A percentile compares a stretch with the other conserved stretches of the same genome.
These are phyloP conservation scores for Indicator maculatus DNA, from an alignment of 2,113 vertebrate species.

Conservation along the genomic window DNA sequence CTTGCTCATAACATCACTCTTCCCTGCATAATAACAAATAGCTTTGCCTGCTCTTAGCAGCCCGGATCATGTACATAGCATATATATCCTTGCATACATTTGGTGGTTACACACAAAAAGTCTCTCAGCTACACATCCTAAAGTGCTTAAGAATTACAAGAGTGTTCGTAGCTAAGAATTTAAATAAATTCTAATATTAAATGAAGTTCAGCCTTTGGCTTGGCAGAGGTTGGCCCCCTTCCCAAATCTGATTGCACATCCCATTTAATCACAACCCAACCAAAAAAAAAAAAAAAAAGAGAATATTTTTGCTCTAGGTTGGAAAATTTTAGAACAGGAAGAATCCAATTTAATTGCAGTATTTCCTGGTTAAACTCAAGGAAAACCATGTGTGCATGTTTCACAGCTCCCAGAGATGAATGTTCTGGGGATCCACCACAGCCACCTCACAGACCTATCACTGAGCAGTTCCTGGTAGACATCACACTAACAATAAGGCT, in stretches of 20 bases:
- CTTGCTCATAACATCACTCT: conserved; percentile 33
- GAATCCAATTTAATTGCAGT: not conserved
- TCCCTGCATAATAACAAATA: not conserved
- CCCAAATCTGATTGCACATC: not conserved
- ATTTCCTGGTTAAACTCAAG: not conserved
- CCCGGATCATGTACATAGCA: not conserved
- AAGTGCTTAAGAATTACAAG: not conserved
- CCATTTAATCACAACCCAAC: not conserved
- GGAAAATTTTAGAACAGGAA: not conserved
- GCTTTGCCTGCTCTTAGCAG: not conserved
- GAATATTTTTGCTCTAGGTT: not conserved
- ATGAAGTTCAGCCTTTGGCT: not conserved
- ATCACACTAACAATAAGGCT: not conserved
- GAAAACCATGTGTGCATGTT: rapidly evolving
- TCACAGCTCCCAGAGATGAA: not conserved
- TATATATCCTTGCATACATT: not conserved
- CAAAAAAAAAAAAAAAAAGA: not conserved
- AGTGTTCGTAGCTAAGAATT: not conserved
- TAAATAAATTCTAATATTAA: not conserved
- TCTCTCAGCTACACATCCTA: not conserved
- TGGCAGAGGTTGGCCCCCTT: not conserved
- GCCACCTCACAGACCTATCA: rapidly evolving
- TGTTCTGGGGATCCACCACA: not conserved
- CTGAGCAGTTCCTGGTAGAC: not conserved
- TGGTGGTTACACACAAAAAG: not conserved